These are phyloP conservation scores for Danaus plexippus DNA, from an alignment of 1,140 invertebrate species.

Conservation along the genomic window DNA sequence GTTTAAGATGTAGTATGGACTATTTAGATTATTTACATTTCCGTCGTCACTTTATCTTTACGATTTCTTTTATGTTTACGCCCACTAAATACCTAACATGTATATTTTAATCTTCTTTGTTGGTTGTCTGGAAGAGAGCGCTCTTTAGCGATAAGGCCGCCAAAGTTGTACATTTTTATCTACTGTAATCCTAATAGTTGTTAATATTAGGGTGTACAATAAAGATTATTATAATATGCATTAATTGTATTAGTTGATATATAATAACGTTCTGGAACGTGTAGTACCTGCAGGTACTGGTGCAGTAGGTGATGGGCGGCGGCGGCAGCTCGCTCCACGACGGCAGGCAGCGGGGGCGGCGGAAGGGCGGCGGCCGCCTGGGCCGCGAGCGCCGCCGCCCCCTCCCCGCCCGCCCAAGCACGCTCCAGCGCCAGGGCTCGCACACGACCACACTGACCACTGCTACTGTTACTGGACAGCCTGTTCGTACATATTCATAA, in stretches of 20 bases:
- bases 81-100: too few relatives aligned
- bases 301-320: constrained; percentile 58
- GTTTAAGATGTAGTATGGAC: too few relatives aligned
- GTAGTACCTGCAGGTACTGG: constrained; percentile 53
- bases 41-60: too few relatives aligned
- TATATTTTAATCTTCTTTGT: too few relatives aligned
- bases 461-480: constrained; percentile 30
- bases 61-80: too few relatives aligned
- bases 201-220: background rate
- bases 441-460: constrained; percentile 27
- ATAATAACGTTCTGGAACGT: background rate
- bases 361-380: constrained; percentile 51
- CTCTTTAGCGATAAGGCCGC: too few relatives aligned
- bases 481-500: constrained; percentile 18
- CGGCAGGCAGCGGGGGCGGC: constrained; percentile 50
- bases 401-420: constrained; percentile 56
- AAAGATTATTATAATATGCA: too few relatives aligned
- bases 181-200: too few relatives aligned
- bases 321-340: constrained; percentile 53
- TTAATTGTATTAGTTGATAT: too few relatives aligned
- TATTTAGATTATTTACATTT: too few relatives aligned
- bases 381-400: constrained; percentile 44
- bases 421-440: constrained; percentile 56
- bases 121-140: too few relatives aligned
- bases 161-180: too few relatives aligned